Evolutionary conservation across 1,140 invertebrate species (phyloP).

Genomic region (Penaeus indicus): DNA sequence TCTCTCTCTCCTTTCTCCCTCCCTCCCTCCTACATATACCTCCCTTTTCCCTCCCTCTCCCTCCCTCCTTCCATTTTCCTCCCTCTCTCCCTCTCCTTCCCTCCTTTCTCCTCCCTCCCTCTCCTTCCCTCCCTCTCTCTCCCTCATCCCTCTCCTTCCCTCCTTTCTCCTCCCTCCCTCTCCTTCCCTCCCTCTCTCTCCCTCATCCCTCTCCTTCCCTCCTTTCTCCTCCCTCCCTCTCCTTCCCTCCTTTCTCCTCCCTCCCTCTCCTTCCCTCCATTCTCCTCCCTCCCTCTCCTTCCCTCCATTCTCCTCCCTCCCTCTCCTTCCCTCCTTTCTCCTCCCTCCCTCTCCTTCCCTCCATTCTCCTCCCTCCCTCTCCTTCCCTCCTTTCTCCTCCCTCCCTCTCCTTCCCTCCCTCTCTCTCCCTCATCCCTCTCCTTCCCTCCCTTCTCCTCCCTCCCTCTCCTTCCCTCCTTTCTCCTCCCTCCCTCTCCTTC

Average conservation of each 20-base stretch:
- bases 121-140: too few species aligned
- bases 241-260: background rate
- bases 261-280: background rate
- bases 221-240: background rate
- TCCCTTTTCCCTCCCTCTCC: too few species aligned
- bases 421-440: background rate
- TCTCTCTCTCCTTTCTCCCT: background rate
- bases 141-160: background rate
- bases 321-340: background rate
- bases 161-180: background rate
- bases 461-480: background rate
- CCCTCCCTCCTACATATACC: slow-evolving; percentile 7
- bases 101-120: too few species aligned
- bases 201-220: background rate
- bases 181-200: background rate
- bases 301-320: too few species aligned
- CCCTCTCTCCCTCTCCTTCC: too few species aligned
- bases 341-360: background rate
- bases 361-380: background rate
- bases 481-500: background rate
- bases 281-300: background rate
- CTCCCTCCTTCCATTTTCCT: background rate
- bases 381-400: too few species aligned
- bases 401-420: too few species aligned
- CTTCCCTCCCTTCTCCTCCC: background rate